phyloP scores from a whole-genome alignment of 1,140 invertebrate genomes.

The Fopius arisanus region DNA sequence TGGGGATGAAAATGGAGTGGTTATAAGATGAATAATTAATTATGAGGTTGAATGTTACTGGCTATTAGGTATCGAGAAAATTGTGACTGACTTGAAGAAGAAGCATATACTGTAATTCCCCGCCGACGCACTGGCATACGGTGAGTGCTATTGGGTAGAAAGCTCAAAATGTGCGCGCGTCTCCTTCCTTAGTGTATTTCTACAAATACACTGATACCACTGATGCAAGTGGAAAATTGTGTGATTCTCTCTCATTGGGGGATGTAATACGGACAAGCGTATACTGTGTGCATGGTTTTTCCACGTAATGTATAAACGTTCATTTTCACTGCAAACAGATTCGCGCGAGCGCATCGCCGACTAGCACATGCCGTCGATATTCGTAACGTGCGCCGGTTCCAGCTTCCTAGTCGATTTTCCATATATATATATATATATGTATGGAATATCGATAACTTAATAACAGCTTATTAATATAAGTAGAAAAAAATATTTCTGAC shows the following conservation, averaged over 20 bases:
- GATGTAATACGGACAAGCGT: conserved; percentile 6
- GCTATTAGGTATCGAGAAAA: conserved; percentile 29
- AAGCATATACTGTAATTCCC: conserved; percentile 19
- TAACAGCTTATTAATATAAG: too few species aligned
- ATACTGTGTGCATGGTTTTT: background rate
- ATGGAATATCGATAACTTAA: too few species aligned
- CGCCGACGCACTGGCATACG: conserved; percentile 23
- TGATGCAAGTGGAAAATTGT: background rate
- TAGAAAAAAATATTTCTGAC: too few species aligned
- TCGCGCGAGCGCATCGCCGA: conserved; percentile 26
- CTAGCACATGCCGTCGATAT: conserved; percentile 22
- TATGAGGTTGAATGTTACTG: background rate
- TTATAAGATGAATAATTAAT: background rate
- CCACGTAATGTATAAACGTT: background rate
- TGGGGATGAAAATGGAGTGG: background rate
- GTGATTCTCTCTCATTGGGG: background rate
- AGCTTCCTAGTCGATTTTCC: conserved; percentile 1
- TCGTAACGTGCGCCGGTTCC: background rate
- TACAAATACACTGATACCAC: background rate
- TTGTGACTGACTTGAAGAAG: conserved; percentile 32
- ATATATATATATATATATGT: background rate
- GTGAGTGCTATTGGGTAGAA: conserved; percentile 27
- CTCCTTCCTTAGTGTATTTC: background rate
- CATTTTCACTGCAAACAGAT: conserved; percentile 1
- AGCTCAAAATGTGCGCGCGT: conserved; percentile 6